These are phyloP conservation scores for Platycheirus rosarum DNA, from an alignment of 2,888 invertebrate species.

Conservation along the genomic window DNA sequence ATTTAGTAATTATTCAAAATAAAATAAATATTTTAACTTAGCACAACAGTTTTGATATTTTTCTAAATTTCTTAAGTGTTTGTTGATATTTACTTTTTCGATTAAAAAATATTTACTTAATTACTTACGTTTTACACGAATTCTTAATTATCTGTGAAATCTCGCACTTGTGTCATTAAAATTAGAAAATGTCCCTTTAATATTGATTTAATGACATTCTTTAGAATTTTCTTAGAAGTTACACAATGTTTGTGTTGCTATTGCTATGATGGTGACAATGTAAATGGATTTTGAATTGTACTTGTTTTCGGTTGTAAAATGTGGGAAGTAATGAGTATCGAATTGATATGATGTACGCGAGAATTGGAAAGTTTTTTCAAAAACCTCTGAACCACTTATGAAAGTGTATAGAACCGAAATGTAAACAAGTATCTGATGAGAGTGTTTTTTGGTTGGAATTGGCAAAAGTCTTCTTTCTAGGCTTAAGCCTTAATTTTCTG, in stretches of 20 bases:
- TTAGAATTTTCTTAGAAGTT: background rate
- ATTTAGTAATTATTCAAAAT: background rate
- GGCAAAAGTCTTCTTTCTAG: no score
- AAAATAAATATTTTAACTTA: background rate
- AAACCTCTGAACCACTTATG: no score
- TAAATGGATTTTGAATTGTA: background rate
- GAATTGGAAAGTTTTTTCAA: no score
- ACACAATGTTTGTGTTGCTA: background rate
- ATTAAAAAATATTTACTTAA: background rate
- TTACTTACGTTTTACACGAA: slow-evolving; percentile 7
- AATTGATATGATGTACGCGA: background rate
- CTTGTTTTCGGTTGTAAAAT: background rate
- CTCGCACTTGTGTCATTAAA: background rate
- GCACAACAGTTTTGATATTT: background rate
- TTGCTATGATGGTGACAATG: background rate
- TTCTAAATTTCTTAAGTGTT: background rate
- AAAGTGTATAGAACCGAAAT: no score
- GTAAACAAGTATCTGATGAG: no score
- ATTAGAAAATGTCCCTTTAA: slow-evolving; percentile 2
- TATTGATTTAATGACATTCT: slow-evolving; percentile 5
- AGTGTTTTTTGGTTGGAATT: no score
- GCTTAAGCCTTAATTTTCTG: no score
- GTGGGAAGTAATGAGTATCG: background rate
- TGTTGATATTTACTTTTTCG: background rate
- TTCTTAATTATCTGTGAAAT: slow-evolving; percentile 1